A percentile compares a stretch with the other conserved stretches of the same genome.
phyloP scores from a whole-genome alignment of 1,140 invertebrate species.

The Bombus affinis region DNA sequence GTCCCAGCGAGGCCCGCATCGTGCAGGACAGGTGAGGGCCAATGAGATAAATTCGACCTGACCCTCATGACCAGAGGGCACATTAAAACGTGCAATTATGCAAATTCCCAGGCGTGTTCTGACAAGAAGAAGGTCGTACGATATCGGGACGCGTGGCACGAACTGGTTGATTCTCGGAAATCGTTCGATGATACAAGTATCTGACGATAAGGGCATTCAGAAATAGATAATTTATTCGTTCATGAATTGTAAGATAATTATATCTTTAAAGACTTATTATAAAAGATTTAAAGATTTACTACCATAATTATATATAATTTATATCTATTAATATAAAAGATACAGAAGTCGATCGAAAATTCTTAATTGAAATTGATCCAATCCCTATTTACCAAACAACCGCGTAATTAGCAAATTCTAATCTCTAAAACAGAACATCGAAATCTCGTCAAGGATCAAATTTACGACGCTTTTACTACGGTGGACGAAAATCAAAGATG shows the following conservation, averaged over 20 bases:
- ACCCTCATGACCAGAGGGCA: constrained; percentile 77
- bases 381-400: background rate
- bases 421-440: background rate
- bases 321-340: background rate
- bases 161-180: constrained; percentile 27
- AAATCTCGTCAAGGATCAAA: background rate
- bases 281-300: too few species aligned
- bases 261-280: too few species aligned
- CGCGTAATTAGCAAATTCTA: background rate
- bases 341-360: background rate
- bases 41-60: constrained; percentile 82
- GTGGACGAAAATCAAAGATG: constrained; percentile 4
- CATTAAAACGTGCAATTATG: constrained; percentile 77
- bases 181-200: too few species aligned
- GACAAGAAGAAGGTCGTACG: constrained; percentile 66
- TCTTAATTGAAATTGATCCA: background rate
- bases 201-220: background rate
- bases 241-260: too few species aligned
- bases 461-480: background rate
- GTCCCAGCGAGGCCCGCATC: constrained; percentile 78
- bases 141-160: constrained; percentile 27
- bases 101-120: constrained; percentile 73
- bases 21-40: constrained; percentile 80
- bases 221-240: background rate
- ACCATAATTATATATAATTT: too few species aligned